Evolutionary conservation across 1,140 invertebrate genomes (phyloP), one percentile per base, ranked within the genome.

Genomic region (Himalopsyche phryganea): DNA sequence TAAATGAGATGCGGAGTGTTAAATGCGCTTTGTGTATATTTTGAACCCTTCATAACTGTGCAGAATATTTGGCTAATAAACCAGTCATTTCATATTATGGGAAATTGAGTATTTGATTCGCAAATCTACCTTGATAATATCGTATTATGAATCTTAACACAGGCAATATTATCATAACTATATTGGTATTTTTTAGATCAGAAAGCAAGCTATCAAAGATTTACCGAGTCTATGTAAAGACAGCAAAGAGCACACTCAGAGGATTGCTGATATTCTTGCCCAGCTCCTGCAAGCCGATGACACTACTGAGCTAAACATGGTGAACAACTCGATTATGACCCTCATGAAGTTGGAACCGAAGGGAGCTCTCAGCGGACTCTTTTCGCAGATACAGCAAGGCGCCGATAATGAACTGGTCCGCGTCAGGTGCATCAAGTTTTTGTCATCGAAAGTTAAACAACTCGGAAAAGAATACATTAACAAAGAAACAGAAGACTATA

Each of bases 201-300:
- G 94, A 17, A 96, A 96, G 68, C 93, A 96, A 82, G 94, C 92
- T 6, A 96, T 98, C 59, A 96, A 95, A 80, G 91, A 95, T 72
- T 78, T 98, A 50, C 92, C 94, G 20, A 80, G 80, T 17, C 78
- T 98, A 47, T 96, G 93, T 67, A 92, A 92, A 71, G 89, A 90
- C 63, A 86, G 85, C 53, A 88, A 88, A 62, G 89, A 92, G 61
- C 84, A 91, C 68, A 86, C 94, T 4, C 82, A 86, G 18, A 89
- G 90, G 76, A 91, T 98, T 69, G 89, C 93, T 44, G 92, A 97
- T 74, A 93, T 96, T 61, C 80, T 98, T 48, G 88, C 90, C 10
- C 95, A 98, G 70, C 75, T 98, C 28, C 75, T 98, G 41, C 88
- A 92, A 69, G 85, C 91, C 35, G 89, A 95, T 66, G 92, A 95